phyloP scores from a whole-genome alignment of 2,888 invertebrate genomes.

The Polydrusus tereticollis region DNA sequence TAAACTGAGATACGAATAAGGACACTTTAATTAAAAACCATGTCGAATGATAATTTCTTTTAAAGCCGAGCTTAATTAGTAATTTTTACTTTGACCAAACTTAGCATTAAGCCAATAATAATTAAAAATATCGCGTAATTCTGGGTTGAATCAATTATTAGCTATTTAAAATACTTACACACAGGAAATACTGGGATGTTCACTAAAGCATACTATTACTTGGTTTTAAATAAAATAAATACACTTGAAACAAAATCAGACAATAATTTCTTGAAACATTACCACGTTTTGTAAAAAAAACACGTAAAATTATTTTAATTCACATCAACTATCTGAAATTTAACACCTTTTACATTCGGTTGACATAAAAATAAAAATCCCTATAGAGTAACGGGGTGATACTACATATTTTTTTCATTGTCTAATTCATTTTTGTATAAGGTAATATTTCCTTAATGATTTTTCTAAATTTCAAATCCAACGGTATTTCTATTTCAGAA shows the following conservation, averaged over 20 bases:
- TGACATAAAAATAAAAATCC: constrained; percentile 6
- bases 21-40: constrained; percentile 14
- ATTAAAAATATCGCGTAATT: neutral
- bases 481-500: too few relatives aligned
- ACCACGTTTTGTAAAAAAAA: neutral
- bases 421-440: neutral
- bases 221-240: too few relatives aligned
- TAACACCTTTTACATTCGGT: constrained; percentile 14
- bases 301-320: neutral
- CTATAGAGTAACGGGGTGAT: neutral
- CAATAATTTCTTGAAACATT: neutral
- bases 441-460: too few relatives aligned
- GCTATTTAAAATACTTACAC: neutral
- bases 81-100: neutral
- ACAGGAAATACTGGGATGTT: neutral
- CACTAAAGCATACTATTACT: neutral
- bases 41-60: neutral
- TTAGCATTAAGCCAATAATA: neutral
- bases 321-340: constrained; percentile 13
- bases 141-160: too few relatives aligned
- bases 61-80: neutral
- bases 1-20: neutral
- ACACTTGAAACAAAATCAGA: neutral
- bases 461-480: too few relatives aligned
- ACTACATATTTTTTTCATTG: neutral